Base-by-base conservation (phyloP, 2,113 vertebrate species). In the Atlantisia rogersi region DNA sequence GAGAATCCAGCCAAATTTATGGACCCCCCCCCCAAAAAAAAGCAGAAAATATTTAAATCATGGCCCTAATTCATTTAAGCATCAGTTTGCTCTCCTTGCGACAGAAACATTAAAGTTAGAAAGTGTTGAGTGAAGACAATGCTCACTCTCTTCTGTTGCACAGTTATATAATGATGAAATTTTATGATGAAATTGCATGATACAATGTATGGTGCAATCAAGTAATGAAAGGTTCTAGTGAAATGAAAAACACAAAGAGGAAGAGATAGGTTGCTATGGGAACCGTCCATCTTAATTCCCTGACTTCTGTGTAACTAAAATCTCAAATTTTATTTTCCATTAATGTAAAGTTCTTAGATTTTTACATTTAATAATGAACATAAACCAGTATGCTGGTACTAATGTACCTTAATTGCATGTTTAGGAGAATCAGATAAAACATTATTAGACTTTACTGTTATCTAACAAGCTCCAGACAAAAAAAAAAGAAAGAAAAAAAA, bases 201-300 rank as follows among this genome's bases (percentile, higher is more conserved):
- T 93, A 94, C 84, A 87, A 94, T 84, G 74, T 82, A 88, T 84
- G 62, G 82, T 93, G 80, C 82, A 94, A 88, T 96, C 76, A 91
- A 88, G 80, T 92, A 96, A 95, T 94, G 95, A 96, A 92, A 93
- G 90, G 42, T 81, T 94, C 62, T 84, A 93, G 77, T 88, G 88
- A 93, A 94, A 96, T 86, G 80, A 95, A 92, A 94, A 96, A 90
- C 64, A 94, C 42, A 96, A 90, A 91, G 90, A 92, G 76, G 82
- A 94, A 96, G 60, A 95, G 82, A 83, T 71, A 82, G 56, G 95
- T 96, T 97, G 93, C 96, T 86, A 95, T 97, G 94, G 95, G 90
- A 97, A 95, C 88, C 37, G 39, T 53, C 65, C 44, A 84, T 93
- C 74, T 87, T 65, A 95, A 93, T 92, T 88, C 90, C 60, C 48